Percentiles rank a stretch among this genome's conserved stretches.
Conservation (phyloP, 2,888 invertebrate species). For the Teleiodes luculella region DNA sequence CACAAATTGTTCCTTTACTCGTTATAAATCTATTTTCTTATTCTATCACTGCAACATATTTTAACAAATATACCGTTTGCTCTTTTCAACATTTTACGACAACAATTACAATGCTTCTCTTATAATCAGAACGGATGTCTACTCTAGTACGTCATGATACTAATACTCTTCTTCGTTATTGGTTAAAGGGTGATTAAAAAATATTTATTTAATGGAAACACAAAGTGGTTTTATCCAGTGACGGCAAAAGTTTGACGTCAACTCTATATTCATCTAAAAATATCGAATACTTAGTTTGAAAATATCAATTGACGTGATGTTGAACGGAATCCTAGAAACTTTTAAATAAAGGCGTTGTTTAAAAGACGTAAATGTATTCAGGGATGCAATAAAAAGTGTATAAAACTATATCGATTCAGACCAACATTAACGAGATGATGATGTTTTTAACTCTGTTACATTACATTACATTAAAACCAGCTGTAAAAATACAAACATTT, state of each 20-base stretch:
- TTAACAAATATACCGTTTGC: too few species aligned
- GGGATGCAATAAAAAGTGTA: constrained; percentile 27
- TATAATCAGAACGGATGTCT: too few species aligned
- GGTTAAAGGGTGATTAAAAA: background rate
- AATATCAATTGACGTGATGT: background rate
- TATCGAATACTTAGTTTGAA: background rate
- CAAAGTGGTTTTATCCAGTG: background rate
- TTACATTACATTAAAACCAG: constrained; percentile 32
- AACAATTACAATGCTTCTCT: too few species aligned
- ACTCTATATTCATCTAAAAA: background rate
- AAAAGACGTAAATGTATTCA: constrained; percentile 13
- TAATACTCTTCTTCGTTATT: background rate
- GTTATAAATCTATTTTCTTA: too few species aligned
- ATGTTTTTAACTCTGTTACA: constrained; percentile 25
- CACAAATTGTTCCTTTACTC: too few species aligned
- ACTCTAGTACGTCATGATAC: too few species aligned
- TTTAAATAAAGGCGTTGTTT: constrained; percentile 11
- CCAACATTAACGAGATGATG: constrained; percentile 28
- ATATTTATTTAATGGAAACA: background rate
- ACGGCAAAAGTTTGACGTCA: too few species aligned
- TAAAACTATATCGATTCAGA: constrained; percentile 16
- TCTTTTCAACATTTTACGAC: too few species aligned
- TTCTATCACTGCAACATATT: too few species aligned
- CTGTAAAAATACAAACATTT: constrained; percentile 42
- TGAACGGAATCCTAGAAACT: background rate